Conservation (phyloP, 2,888 invertebrate species). For the Merodon equestris region DNA sequence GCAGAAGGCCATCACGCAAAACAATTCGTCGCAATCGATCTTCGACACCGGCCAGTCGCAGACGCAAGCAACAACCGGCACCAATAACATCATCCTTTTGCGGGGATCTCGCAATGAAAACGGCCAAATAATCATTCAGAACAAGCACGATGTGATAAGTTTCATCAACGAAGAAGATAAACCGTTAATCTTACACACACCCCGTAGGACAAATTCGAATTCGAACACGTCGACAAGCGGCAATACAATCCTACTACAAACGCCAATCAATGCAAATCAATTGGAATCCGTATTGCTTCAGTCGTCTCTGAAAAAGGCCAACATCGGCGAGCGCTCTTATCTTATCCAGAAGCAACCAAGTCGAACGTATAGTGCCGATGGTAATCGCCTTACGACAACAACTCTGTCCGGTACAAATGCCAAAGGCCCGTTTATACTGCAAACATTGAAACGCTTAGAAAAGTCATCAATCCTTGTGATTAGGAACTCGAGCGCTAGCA, state of each 20-base stretch:
- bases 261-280: conserved; percentile 78
- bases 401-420: conserved; percentile 70
- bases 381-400: conserved; percentile 71
- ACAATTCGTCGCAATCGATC: conserved; percentile 49
- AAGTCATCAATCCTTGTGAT: conserved; percentile 79
- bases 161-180: conserved; percentile 75
- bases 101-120: conserved; percentile 79
- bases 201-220: conserved; percentile 64
- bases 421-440: conserved; percentile 77
- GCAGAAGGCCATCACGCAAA: conserved; percentile 66
- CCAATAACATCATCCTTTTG: conserved; percentile 77
- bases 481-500: conserved; percentile 74
- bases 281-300: conserved; percentile 76
- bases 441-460: conserved; percentile 78
- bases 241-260: conserved; percentile 77
- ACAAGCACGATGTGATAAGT: conserved; percentile 78
- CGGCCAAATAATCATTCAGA: conserved; percentile 79
- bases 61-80: conserved; percentile 61
- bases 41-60: conserved; percentile 72
- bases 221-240: conserved; percentile 59
- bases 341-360: conserved; percentile 71
- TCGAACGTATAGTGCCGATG: conserved; percentile 76
- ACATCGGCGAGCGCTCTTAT: conserved; percentile 61
- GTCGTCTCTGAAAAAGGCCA: conserved; percentile 71
- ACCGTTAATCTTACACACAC: conserved; percentile 58